phyloP scores from a whole-genome alignment of 2,113 vertebrate species.

The Callochromis pleurospilus region DNA sequence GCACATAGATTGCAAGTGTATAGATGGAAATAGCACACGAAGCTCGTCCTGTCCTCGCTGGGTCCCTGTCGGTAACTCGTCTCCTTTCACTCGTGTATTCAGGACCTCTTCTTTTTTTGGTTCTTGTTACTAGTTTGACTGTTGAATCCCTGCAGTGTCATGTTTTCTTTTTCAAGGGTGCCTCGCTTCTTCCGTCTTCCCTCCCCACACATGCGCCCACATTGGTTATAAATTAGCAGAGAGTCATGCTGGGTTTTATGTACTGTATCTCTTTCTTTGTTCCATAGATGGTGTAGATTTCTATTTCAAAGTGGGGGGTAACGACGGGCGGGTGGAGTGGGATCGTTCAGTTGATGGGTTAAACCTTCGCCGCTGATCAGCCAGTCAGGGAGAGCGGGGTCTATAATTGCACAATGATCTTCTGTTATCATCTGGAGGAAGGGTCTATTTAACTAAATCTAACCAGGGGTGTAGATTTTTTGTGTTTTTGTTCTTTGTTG shows the following conservation, averaged over 20 bases:
- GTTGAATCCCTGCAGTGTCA: neutral
- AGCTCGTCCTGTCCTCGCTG: conserved; percentile 60
- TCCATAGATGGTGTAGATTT: neutral
- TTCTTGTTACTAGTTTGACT: neutral
- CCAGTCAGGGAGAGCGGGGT: conserved; percentile 63
- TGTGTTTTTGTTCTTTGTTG: conserved; percentile 15
- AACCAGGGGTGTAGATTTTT: conserved; percentile 20
- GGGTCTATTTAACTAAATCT: conserved; percentile 40
- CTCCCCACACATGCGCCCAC: neutral
- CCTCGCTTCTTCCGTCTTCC: neutral
- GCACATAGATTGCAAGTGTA: neutral
- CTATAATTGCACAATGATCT: conserved; percentile 44
- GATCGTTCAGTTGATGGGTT: neutral
- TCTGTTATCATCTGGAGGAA: conserved; percentile 21
- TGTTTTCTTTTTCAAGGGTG: conserved; percentile 19
- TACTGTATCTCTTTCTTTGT: conserved; percentile 42
- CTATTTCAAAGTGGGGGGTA: neutral
- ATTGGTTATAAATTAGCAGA: conserved; percentile 25
- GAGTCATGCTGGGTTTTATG: conserved; percentile 39
- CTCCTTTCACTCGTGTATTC: neutral
- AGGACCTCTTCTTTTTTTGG: neutral
- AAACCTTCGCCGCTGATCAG: conserved; percentile 57
- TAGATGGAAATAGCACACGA: conserved; percentile 8
- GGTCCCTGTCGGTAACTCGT: neutral
- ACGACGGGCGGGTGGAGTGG: neutral